Conservation (phyloP, 2,113 vertebrate genomes). For the Hippoglossus stenolepis region DNA sequence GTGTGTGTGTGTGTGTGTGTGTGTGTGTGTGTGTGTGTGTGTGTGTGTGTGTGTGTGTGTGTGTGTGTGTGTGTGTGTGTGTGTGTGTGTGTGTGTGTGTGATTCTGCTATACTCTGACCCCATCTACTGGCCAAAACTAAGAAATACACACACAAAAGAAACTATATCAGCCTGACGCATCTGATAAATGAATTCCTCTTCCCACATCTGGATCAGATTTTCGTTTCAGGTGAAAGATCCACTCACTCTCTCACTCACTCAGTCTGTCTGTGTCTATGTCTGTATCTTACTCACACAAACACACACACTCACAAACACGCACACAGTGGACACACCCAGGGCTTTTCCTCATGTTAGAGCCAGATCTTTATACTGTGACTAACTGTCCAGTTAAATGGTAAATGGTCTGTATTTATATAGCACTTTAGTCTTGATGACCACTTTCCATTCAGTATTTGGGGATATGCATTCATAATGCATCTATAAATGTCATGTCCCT, state of each 20-base stretch:
- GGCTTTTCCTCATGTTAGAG: neutral
- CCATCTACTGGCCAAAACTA: slow-evolving; percentile 66
- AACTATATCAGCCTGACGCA: slow-evolving; percentile 17
- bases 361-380: neutral
- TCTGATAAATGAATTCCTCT: slow-evolving; percentile 40
- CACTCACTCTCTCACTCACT: slow-evolving; percentile 8
- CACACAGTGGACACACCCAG: neutral
- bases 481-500: too few species aligned
- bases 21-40: neutral
- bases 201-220: slow-evolving; percentile 49
- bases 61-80: slow-evolving; percentile 6
- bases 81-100: slow-evolving; percentile 5
- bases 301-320: slow-evolving; percentile 30
- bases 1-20: neutral
- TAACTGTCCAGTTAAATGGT: neutral
- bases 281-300: neutral
- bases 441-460: too few species aligned
- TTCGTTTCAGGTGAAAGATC: slow-evolving; percentile 34
- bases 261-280: neutral
- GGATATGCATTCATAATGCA: too few species aligned
- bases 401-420: neutral
- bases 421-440: too few species aligned
- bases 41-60: neutral
- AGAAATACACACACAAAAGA: slow-evolving; percentile 4
- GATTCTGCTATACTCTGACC: slow-evolving; percentile 41